phyloP scores from a whole-genome alignment of 2,797 vertebrate species.

The Balearica regulorum region DNA sequence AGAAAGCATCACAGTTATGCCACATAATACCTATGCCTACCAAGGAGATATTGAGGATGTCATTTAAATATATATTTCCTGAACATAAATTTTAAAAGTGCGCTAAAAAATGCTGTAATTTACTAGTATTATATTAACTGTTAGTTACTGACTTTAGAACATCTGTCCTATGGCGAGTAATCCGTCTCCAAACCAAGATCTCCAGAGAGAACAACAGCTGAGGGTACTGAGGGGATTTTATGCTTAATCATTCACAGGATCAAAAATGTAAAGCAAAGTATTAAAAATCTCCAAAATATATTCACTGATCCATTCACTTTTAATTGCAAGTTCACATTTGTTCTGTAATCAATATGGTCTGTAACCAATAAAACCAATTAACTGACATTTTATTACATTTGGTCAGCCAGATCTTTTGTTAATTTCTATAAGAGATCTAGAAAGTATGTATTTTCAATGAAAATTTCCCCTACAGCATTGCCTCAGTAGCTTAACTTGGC shows the following conservation, averaged over 20 bases:
- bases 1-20: neutral
- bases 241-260: neutral
- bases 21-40: neutral
- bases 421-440: neutral
- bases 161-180: neutral
- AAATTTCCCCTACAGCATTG: slow-evolving; percentile 9
- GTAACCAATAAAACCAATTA: neutral
- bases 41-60: neutral
- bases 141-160: neutral
- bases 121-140: neutral
- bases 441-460: neutral
- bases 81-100: neutral
- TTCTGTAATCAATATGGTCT: neutral
- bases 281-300: neutral
- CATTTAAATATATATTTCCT: neutral
- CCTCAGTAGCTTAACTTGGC: slow-evolving; percentile 46
- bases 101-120: neutral
- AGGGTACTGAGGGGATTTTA: neutral
- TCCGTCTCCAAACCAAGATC: neutral
- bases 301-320: neutral
- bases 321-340: neutral
- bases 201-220: neutral
- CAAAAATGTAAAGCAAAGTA: neutral
- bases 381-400: neutral
- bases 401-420: neutral